phyloP scores from a whole-genome alignment of 2,113 vertebrate genomes.

The Noturus placidus region DNA sequence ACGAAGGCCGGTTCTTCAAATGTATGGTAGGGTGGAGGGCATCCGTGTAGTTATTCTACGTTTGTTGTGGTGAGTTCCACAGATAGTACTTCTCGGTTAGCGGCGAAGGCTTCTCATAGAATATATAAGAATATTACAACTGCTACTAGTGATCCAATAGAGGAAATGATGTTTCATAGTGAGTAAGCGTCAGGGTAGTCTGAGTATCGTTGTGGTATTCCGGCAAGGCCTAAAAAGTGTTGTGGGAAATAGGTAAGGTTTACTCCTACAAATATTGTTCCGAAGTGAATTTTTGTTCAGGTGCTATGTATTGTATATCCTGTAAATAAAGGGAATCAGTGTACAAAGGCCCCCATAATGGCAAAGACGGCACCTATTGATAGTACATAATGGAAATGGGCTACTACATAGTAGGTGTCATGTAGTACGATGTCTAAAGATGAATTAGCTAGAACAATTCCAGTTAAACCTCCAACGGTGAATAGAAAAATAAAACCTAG shows the following conservation, averaged over 20 bases:
- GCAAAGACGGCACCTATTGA: constrained; percentile 18
- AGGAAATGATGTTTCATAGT: not conserved
- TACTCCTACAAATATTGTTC: not conserved
- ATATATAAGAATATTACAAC: constrained; percentile 52
- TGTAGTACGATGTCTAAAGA: constrained; percentile 52
- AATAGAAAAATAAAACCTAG: constrained; percentile 33
- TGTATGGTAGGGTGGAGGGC: constrained; percentile 55
- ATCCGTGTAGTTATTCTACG: constrained; percentile 52
- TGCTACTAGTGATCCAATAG: not conserved
- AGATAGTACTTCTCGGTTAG: constrained; percentile 48
- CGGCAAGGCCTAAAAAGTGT: not conserved
- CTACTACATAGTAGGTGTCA: constrained; percentile 57
- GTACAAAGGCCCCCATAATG: not conserved
- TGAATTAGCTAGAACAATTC: constrained; percentile 53
- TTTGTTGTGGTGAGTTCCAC: constrained; percentile 37
- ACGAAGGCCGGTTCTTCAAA: constrained; percentile 53
- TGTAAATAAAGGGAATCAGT: constrained; percentile 10
- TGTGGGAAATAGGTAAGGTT: constrained; percentile 12
- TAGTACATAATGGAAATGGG: constrained; percentile 22
- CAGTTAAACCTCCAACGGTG: constrained; percentile 46
- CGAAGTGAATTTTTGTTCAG: constrained; percentile 24
- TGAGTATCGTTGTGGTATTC: constrained; percentile 20
- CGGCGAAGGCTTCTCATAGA: constrained; percentile 54
- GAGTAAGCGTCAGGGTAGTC: constrained; percentile 20
- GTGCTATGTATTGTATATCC: not conserved